Conservation (phyloP, 2,888 invertebrate genomes). For the Drosophila maculinotata region DNA sequence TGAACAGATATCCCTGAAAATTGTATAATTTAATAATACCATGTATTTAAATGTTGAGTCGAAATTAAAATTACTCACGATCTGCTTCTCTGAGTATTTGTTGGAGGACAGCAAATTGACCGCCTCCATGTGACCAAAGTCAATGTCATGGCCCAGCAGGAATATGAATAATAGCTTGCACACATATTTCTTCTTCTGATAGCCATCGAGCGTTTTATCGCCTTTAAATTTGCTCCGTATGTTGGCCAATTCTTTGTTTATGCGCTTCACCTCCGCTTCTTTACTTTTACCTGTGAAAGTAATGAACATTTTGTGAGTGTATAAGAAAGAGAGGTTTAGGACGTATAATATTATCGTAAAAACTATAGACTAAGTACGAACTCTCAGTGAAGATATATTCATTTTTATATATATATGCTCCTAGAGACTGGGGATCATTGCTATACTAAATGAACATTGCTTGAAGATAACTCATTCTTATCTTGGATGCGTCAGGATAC, state of each 20-base stretch:
- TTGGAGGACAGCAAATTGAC: conserved; percentile 99
- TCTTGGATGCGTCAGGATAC: no score
- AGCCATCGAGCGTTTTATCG: conserved; percentile 99
- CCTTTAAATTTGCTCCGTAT: conserved; percentile 99
- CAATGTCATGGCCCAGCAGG: conserved; percentile 99
- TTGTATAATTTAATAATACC: neutral
- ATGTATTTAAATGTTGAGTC: neutral
- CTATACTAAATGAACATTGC: no score
- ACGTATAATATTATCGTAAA: no score
- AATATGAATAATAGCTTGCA: conserved; percentile 99
- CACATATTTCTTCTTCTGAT: conserved; percentile 99
- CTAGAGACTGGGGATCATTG: no score
- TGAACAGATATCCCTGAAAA: conserved; percentile 98
- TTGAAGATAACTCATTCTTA: no score
- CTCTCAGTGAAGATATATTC: no score
- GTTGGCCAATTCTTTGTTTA: conserved; percentile 99
- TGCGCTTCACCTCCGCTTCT: conserved; percentile 99
- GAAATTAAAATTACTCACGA: conserved; percentile 88
- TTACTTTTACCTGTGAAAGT: conserved; percentile 94
- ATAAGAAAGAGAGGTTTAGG: neutral
- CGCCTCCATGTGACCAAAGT: conserved; percentile 99
- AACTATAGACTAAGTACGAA: no score
- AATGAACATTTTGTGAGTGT: neutral
- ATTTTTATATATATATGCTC: no score
- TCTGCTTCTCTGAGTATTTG: conserved; percentile 99